Conservation (phyloP, 2,113 vertebrate genomes). For the Tonatia bakeri region DNA sequence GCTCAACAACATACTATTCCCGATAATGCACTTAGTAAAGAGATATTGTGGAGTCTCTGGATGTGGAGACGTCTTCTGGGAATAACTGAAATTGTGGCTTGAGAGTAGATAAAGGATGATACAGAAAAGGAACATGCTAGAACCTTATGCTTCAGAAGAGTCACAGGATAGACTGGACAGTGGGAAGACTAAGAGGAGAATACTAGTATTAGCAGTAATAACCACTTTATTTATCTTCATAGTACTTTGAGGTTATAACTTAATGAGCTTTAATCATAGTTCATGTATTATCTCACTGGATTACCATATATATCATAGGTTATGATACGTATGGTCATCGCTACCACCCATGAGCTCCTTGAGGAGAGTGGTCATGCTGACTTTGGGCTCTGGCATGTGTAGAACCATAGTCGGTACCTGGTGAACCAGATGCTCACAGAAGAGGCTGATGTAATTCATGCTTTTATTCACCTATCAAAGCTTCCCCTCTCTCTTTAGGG, state of each 20-base stretch:
- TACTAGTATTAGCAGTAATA: not conserved
- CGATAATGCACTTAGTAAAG: not conserved
- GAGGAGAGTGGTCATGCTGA: not conserved
- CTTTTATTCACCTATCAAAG: not conserved
- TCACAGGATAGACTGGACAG: not conserved
- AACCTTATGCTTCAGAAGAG: not conserved
- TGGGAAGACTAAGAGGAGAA: not conserved
- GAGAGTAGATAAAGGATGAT: not conserved
- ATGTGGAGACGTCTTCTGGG: not conserved
- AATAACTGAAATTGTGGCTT: not conserved
- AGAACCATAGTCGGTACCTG: fast-evolving
- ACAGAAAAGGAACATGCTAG: not conserved
- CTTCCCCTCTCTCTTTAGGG: not conserved
- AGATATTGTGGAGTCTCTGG: not conserved
- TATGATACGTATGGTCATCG: not conserved
- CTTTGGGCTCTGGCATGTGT: not conserved
- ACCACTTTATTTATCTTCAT: not conserved
- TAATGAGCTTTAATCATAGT: not conserved
- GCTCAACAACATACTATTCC: not conserved
- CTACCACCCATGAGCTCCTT: not conserved
- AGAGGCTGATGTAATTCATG: not conserved
- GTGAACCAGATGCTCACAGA: too few species aligned
- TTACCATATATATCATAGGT: too few species aligned
- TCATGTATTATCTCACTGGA: not conserved
- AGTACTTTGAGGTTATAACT: not conserved